Evolutionary conservation across 2,888 invertebrate species (phyloP).

Genomic region (Agrotis ipsilon): DNA sequence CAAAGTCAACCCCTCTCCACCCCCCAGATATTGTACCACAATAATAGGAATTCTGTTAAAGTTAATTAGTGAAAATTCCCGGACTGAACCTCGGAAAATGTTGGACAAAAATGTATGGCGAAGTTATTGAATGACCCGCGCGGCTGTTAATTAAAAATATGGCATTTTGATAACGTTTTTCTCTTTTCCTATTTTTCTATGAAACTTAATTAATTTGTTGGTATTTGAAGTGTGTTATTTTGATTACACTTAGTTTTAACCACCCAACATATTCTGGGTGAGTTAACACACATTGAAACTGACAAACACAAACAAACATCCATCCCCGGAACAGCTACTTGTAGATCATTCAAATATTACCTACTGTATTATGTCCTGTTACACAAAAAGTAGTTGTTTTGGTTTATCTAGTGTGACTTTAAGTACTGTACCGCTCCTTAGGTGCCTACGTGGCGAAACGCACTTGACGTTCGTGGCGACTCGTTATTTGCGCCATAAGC

Average conservation of each 20-base stretch:
- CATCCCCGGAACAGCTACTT: too few relatives aligned
- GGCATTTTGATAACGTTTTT: conserved; percentile 29
- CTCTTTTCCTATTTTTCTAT: conserved; percentile 1
- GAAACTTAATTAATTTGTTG: conserved; percentile 29
- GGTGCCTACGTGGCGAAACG: too few relatives aligned
- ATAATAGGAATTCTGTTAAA: conserved; percentile 53
- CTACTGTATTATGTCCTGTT: too few relatives aligned
- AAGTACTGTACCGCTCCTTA: too few relatives aligned
- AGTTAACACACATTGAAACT: too few relatives aligned
- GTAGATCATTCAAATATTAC: too few relatives aligned
- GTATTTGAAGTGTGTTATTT: conserved; percentile 22
- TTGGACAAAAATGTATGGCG: conserved; percentile 40
- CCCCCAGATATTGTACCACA: conserved; percentile 42
- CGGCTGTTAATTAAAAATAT: conserved; percentile 45
- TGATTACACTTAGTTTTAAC: conserved; percentile 7
- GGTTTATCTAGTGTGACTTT: too few relatives aligned
- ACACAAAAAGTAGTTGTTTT: too few relatives aligned
- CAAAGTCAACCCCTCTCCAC: conserved; percentile 30
- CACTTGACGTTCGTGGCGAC: too few relatives aligned
- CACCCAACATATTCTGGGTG: too few relatives aligned
- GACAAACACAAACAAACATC: too few relatives aligned
- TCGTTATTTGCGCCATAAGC: too few relatives aligned
- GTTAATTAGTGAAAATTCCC: conserved; percentile 53
- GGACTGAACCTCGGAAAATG: conserved; percentile 23
- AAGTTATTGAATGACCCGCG: conserved; percentile 24